Conservation (phyloP, 2,888 invertebrate genomes). For the Poecilobothrus nobilitatus region DNA sequence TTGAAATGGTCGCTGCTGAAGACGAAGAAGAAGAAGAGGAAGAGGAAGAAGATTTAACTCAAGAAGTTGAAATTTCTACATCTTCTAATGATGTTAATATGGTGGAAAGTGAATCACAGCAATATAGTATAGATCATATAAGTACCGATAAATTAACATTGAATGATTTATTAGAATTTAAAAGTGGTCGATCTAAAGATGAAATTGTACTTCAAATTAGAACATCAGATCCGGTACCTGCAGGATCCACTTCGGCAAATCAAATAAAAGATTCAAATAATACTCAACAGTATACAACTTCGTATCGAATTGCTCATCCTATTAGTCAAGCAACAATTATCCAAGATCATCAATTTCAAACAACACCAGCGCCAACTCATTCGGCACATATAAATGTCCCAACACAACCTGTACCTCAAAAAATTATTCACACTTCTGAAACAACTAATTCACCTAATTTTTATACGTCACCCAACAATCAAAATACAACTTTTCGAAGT, state of each 20-base stretch:
- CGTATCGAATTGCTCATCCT: conserved; percentile 37
- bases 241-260: not conserved
- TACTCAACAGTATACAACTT: conserved; percentile 35
- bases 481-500: conserved; percentile 27
- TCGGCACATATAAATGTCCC: conserved; percentile 18
- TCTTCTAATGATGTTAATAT: conserved; percentile 23
- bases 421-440: conserved; percentile 26
- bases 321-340: not conserved
- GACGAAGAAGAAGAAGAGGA: not conserved
- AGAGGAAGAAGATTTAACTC: not conserved
- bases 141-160: conserved; percentile 40
- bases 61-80: conserved; percentile 23
- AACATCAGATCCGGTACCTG: conserved; percentile 35
- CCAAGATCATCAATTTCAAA: conserved; percentile 35
- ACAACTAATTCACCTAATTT: conserved; percentile 26
- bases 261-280: conserved; percentile 29
- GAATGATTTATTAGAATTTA: conserved; percentile 40
- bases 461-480: conserved; percentile 20
- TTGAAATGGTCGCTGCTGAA: not conserved
- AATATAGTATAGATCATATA: conserved; percentile 33
- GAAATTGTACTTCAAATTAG: conserved; percentile 39
- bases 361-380: conserved; percentile 27
- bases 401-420: conserved; percentile 26
- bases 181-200: conserved; percentile 30
- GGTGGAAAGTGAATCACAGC: conserved; percentile 30